phyloP scores from a whole-genome alignment of 2,113 vertebrate genomes.

The Triplophysa rosa region DNA sequence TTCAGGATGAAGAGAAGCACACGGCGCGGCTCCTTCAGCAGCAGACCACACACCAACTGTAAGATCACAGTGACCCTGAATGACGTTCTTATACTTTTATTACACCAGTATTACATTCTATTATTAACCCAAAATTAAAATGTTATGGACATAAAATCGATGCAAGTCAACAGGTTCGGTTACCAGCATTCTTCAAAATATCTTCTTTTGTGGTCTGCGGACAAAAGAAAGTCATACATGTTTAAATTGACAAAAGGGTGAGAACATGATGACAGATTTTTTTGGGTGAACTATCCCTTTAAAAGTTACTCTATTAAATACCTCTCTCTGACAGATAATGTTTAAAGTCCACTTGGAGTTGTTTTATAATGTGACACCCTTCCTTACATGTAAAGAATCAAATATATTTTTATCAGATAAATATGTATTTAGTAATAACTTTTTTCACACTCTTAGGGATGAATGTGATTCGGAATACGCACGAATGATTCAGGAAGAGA shows the following conservation, averaged over 20 bases:
- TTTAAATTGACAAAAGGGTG: too few species aligned
- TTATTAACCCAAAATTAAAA: not conserved
- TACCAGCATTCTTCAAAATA: too few species aligned
- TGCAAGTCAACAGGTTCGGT: too few species aligned
- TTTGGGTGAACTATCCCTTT: too few species aligned
- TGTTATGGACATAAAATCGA: too few species aligned
- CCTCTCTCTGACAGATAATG: not conserved
- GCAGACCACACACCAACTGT: slow-evolving; percentile 65
- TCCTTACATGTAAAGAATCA: not conserved
- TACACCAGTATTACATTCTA: too few species aligned
- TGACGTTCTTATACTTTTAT: too few species aligned
- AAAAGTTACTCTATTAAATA: not conserved
- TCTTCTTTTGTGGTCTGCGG: too few species aligned
- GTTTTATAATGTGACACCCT: not conserved
- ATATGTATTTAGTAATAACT: not conserved
- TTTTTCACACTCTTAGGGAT: slow-evolving; percentile 59
- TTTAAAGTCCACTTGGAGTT: slow-evolving; percentile 9
- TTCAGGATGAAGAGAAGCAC: slow-evolving; percentile 73
- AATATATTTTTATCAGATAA: not conserved
- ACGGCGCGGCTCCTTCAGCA: slow-evolving; percentile 51
- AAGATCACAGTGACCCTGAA: slow-evolving; percentile 16
- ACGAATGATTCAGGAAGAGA: slow-evolving; percentile 70
- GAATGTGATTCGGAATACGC: slow-evolving; percentile 74
- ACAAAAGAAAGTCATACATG: too few species aligned
- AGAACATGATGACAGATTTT: too few species aligned